Evolutionary conservation across 2,113 vertebrate species (phyloP).

Genomic region (Pelvicachromis taeniatus): DNA sequence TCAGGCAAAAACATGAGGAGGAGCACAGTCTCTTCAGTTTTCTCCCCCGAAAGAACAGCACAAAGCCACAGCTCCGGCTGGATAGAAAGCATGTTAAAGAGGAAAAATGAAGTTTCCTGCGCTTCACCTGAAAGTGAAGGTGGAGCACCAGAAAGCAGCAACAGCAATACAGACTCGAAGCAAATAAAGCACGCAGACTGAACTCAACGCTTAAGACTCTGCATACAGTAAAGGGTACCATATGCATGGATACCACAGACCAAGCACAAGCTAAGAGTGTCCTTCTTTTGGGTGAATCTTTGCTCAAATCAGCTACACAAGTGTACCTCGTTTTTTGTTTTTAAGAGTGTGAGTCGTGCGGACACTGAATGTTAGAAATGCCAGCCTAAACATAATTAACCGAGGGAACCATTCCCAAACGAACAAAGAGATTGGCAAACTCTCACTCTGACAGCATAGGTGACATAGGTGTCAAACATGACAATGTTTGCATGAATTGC

Average conservation of each 20-base stretch:
- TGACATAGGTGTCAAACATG: too few species aligned
- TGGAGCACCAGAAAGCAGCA: conserved; percentile 39
- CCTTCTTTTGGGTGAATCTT: neutral
- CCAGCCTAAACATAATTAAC: neutral
- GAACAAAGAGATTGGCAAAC: neutral
- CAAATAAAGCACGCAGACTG: neutral
- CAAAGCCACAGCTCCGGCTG: conserved; percentile 66
- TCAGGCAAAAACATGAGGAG: conserved; percentile 82
- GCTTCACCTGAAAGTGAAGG: conserved; percentile 38
- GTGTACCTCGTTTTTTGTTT: conserved; percentile 3
- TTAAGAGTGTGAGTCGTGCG: neutral
- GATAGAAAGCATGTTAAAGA: conserved; percentile 63
- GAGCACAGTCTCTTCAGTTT: conserved; percentile 44
- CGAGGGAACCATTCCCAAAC: neutral
- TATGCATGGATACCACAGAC: neutral
- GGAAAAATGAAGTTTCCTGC: conserved; percentile 59
- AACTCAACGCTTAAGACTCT: neutral
- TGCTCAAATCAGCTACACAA: neutral
- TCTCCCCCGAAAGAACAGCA: conserved; percentile 42
- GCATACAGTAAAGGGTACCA: neutral
- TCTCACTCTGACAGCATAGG: neutral
- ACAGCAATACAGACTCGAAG: neutral
- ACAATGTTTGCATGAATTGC: neutral
- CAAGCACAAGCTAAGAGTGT: conserved; percentile 29
- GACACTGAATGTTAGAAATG: neutral